A percentile compares a stretch with the other conserved stretches of the same genome.
These are phyloP conservation scores for Pogonophryne albipinna DNA, from an alignment of 2,797 vertebrate species.

Conservation along the genomic window DNA sequence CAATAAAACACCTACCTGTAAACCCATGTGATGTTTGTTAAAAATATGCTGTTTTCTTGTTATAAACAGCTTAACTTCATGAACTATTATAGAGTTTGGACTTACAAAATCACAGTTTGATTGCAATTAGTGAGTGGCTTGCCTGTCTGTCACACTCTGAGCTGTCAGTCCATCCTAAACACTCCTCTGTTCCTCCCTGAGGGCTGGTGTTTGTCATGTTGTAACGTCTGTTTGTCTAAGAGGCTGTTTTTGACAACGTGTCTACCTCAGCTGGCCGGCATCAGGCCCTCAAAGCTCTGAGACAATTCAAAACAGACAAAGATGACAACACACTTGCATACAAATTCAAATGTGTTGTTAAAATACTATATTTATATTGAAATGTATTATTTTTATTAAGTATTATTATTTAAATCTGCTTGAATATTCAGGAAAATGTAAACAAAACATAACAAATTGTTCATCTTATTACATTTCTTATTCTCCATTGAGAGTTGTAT, in stretches of 20 bases:
- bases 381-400: too few relatives aligned
- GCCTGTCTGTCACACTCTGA: constrained; percentile 38
- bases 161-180: constrained; percentile 39
- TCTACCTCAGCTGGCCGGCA: constrained; percentile 59
- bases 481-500: background rate
- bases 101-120: constrained; percentile 26
- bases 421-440: too few relatives aligned
- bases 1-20: constrained; percentile 21
- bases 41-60: constrained; percentile 19
- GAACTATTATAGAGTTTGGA: constrained; percentile 25
- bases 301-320: constrained; percentile 7
- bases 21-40: constrained; percentile 31
- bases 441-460: too few relatives aligned
- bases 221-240: constrained; percentile 45
- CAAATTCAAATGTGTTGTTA: too few relatives aligned
- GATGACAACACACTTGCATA: too few relatives aligned
- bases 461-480: too few relatives aligned
- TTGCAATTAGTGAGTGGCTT: constrained; percentile 32
- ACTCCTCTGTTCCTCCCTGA: constrained; percentile 27
- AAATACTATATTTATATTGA: too few relatives aligned
- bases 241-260: constrained; percentile 63
- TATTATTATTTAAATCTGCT: too few relatives aligned
- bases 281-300: constrained; percentile 38
- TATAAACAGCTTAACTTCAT: constrained; percentile 18
- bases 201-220: constrained; percentile 59